Conservation (phyloP, 2,113 vertebrate species). For the Muntiacus reevesi region DNA sequence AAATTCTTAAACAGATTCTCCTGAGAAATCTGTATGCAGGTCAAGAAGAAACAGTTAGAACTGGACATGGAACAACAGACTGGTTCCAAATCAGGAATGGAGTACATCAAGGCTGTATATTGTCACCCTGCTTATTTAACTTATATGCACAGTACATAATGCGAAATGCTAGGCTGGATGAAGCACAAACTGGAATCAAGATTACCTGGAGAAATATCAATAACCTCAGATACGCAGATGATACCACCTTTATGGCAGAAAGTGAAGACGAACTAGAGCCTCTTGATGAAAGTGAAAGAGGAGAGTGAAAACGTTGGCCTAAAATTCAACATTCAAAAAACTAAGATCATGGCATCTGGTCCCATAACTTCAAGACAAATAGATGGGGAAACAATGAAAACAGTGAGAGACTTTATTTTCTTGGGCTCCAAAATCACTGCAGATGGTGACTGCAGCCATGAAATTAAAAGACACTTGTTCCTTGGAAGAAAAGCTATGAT, state of each 20-base stretch:
- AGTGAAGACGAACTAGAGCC: fast-evolving
- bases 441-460: not conserved
- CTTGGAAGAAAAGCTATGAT: not conserved
- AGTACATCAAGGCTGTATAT: not conserved
- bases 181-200: not conserved
- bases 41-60: not conserved
- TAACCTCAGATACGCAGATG: not conserved
- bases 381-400: not conserved
- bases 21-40: not conserved
- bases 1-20: not conserved
- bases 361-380: not conserved
- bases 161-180: fast-evolving
- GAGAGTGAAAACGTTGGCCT: not conserved
- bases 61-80: not conserved
- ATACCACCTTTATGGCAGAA: not conserved
- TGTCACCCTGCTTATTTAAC: not conserved
- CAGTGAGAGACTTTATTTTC: not conserved
- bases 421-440: not conserved
- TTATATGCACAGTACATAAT: not conserved
- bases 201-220: not conserved
- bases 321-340: not conserved
- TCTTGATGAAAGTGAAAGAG: not conserved
- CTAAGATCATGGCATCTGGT: not conserved
- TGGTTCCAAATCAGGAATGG: not conserved
- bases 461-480: not conserved